A percentile compares a stretch with the other conserved stretches of the same genome.
These are phyloP conservation scores for Heliconius charithonia DNA, from an alignment of 2,888 invertebrate species.

Conservation along the genomic window DNA sequence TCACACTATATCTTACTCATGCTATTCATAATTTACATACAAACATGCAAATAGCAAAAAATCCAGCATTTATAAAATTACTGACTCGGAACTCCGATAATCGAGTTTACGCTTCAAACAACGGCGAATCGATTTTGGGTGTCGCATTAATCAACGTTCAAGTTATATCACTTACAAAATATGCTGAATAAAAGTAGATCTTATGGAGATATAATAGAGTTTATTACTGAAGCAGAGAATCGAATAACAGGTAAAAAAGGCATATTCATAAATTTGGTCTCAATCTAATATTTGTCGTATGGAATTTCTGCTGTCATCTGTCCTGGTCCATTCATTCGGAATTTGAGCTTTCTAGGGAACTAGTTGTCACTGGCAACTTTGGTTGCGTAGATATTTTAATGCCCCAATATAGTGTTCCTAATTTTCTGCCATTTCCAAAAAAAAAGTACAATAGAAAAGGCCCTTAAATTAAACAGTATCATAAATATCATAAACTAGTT, in stretches of 20 bases:
- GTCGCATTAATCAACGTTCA: constrained; percentile 32
- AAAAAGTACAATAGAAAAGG: not conserved
- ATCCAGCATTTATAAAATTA: constrained; percentile 19
- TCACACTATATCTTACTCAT: not conserved
- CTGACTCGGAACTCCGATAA: constrained; percentile 29
- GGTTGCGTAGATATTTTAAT: too few relatives aligned
- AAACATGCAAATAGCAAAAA: not conserved
- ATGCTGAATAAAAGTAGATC: constrained; percentile 6
- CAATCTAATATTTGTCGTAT: constrained; percentile 23
- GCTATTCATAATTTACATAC: not conserved
- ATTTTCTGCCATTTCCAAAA: not conserved
- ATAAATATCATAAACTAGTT: too few relatives aligned
- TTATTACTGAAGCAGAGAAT: not conserved
- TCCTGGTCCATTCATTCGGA: constrained; percentile 1
- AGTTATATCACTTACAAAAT: constrained; percentile 22
- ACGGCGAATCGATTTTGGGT: constrained; percentile 32
- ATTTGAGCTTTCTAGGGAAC: not conserved
- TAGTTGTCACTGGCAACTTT: not conserved
- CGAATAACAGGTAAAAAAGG: constrained; percentile 12
- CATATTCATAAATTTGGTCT: constrained; percentile 20
- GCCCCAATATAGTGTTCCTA: too few relatives aligned
- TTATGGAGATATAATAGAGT: not conserved
- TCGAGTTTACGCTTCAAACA: constrained; percentile 36
- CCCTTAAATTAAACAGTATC: too few relatives aligned
- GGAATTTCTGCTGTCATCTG: constrained; percentile 21